A percentile compares a stretch with the other conserved stretches of the same genome.
phyloP scores from a whole-genome alignment of 2,888 invertebrate species.

The Pherbina coryleti region DNA sequence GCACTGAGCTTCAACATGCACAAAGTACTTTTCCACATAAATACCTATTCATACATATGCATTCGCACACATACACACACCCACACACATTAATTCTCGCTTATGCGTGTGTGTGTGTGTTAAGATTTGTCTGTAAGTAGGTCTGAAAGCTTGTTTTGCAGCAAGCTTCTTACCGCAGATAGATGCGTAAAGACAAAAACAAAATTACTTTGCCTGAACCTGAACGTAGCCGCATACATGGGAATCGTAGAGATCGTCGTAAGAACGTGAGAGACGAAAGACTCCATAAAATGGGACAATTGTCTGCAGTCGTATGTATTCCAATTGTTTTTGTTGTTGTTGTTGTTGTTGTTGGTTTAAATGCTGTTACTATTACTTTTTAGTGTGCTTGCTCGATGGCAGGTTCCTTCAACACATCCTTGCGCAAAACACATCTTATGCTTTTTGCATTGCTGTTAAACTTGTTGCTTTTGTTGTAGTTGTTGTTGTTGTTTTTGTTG shows the following conservation, averaged over 20 bases:
- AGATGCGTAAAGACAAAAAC: neutral
- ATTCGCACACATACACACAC: neutral
- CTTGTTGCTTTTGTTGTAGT: neutral
- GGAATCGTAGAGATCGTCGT: neutral
- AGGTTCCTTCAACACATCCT: too few species aligned
- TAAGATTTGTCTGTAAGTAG: conserved; percentile 6
- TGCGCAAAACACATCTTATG: too few species aligned
- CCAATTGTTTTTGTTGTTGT: neutral
- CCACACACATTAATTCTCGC: neutral
- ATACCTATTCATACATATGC: neutral
- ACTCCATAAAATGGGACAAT: conserved; percentile 44
- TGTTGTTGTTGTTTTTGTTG: neutral
- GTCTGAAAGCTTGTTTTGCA: conserved; percentile 15
- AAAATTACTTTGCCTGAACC: neutral
- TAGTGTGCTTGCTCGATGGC: neutral
- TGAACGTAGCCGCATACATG: neutral
- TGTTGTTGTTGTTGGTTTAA: neutral
- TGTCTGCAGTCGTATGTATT: conserved; percentile 17
- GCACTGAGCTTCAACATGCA: too few species aligned
- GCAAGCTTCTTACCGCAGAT: conserved; percentile 24
- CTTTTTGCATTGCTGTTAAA: neutral
- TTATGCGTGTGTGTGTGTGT: neutral
- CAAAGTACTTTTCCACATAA: neutral
- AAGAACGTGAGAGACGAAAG: neutral
- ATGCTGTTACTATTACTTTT: neutral